Evolutionary conservation across 2,888 invertebrate species (phyloP), one percentile per base, ranked within the genome.

Genomic region (Macroteleia sp.): DNA sequence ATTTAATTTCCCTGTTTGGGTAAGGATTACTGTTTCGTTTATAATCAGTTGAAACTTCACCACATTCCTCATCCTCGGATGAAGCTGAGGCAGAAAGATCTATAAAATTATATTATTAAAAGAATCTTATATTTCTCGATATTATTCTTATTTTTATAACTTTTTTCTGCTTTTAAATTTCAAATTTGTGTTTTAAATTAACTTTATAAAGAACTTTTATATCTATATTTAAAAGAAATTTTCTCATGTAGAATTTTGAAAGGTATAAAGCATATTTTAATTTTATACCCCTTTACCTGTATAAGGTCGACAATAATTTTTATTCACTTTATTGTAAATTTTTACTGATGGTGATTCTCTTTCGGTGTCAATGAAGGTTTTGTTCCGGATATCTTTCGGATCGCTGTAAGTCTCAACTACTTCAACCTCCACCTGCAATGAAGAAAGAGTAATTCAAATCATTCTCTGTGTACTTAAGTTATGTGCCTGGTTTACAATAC

Each of bases 381-480:
- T 92, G 50, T 82, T 86, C 77, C 85, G 88, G 64, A 94, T 95
- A 89, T 95, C 95, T 80, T 94, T 93, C 12, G 95, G 95, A 86
- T 95, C 95, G 87, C 95, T 95, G 90, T 95, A 95, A 69, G 94
- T 94, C 90, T 95, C 95, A 90, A 95, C 92, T 83, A 95, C 94
- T 91, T 95, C 95, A 83, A 95, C 94, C 94, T 95, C 88, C 74
- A 88, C 82, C 90, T 90, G 84, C 50, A 85, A 87, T 77, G 9
- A 9, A 62, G 41, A 36, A 22, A 36, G 25, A 28, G n/a, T 32
- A 9, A 59, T 59, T 52, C 28, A 42, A 52, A 14, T 32, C 19
- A 20, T 48, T 46, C 36, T n/a, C 16, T 0, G n/a, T 14, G 6
- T 5, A 19, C 22, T 42, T 64, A 3, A 32, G 14, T 52, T 32